These are phyloP conservation scores for Lingula anatina DNA, from an alignment of 2,888 invertebrate species.

Conservation along the genomic window DNA sequence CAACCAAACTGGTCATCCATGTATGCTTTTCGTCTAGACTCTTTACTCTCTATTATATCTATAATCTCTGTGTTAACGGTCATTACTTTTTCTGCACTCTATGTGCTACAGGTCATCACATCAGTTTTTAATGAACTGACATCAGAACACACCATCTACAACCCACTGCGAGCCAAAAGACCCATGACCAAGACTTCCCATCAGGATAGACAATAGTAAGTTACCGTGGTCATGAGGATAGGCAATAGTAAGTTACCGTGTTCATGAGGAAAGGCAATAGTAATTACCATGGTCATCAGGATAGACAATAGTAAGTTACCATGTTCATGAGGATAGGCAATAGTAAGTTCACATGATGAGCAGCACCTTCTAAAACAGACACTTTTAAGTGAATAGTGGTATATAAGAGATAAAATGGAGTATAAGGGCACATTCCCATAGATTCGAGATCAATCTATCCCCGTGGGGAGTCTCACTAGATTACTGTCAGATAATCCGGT, in stretches of 20 bases:
- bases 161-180: slow-evolving; percentile 38
- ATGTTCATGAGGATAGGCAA: slow-evolving; percentile 26
- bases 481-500: too few relatives aligned
- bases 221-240: slow-evolving; percentile 27
- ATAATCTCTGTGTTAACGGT: too few relatives aligned
- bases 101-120: slow-evolving; percentile 25
- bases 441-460: too few relatives aligned
- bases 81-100: too few relatives aligned
- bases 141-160: slow-evolving; percentile 38
- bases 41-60: too few relatives aligned
- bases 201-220: slow-evolving; percentile 37
- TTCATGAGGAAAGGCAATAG: slow-evolving; percentile 29
- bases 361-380: too few relatives aligned
- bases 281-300: slow-evolving; percentile 35
- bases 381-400: too few relatives aligned
- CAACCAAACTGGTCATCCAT: too few relatives aligned
- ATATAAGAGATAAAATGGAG: too few relatives aligned
- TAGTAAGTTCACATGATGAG: slow-evolving; percentile 35
- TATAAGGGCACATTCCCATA: too few relatives aligned
- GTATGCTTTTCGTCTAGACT: too few relatives aligned
- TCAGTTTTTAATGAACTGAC: slow-evolving; percentile 33
- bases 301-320: slow-evolving; percentile 34
- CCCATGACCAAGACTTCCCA: slow-evolving; percentile 27
- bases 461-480: too few relatives aligned
- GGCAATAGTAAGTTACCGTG: slow-evolving; percentile 34